Base-by-base conservation (phyloP, 2,888 invertebrate species). In the Tipula vernalis region DNA sequence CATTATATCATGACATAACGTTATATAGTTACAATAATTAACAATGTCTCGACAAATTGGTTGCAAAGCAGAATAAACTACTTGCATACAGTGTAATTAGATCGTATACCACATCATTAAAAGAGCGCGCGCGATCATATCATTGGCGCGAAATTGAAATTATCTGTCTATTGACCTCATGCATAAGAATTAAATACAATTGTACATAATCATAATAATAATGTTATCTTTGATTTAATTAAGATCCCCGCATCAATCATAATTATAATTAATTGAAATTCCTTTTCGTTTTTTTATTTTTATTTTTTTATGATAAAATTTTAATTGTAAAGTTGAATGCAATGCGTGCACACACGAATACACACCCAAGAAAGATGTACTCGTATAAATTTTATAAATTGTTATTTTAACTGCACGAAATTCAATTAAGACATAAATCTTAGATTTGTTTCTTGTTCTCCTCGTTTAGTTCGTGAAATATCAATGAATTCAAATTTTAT, bases 371-470 rank as follows among this genome's bases (percentile, higher is more conserved):
- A 15, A 57, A 71, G 5, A 71, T 71, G 71, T 28, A 71, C 10
- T 28, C 28, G 18, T 18, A 6, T 51, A 44, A n/a, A 44, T 44
- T 10, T 6, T 57, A 57, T 57, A 57, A 15, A 57, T 15, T 57
- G 51, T 57, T 28, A 71, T 71, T 71, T 71, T 10, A 71, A 71
- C 28, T 18, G 71, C 71, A 71, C 71, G 71, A 71, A 71, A 71
- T 71, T 71, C 71, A 71, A 71, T 71, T 71, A 71, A 71, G 71
- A 71, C 71, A 71, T 71, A 71, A 71, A 71, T 71, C 71, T 71
- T 71, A 71, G 71, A 71, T 71, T 71, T 28, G 28, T 71, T 71
- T 28, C 51, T 28, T 28, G 28, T 28, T 57, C 51, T 57, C 51
- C 28, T 71, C 71, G 18, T 71, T 71, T 12, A 71, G 8, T 71